Evolutionary conservation across 2,888 invertebrate genomes (phyloP).

Genomic region (Pegoplata infirma): DNA sequence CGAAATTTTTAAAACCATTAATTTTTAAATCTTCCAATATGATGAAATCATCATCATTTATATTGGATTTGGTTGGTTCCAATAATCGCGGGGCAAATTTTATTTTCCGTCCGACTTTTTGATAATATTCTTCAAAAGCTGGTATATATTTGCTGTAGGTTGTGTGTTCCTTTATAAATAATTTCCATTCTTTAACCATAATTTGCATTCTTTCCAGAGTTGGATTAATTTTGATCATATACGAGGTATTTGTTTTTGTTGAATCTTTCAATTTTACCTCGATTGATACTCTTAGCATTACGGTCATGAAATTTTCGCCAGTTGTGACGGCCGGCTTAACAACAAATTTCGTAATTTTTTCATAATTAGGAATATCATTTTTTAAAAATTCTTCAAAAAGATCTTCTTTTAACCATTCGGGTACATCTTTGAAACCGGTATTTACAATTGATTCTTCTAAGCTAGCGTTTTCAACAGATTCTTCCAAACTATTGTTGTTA

Average conservation of each 20-base stretch:
- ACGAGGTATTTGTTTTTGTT: constrained; percentile 63
- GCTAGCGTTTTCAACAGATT: neutral
- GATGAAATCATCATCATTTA: constrained; percentile 66
- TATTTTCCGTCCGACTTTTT: constrained; percentile 62
- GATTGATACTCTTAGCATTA: constrained; percentile 67
- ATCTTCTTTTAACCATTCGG: constrained; percentile 60
- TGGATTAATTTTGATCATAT: constrained; percentile 69
- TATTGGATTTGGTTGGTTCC: constrained; percentile 27
- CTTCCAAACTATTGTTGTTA: neutral
- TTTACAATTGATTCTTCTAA: neutral
- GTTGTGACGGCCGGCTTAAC: constrained; percentile 64
- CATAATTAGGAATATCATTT: constrained; percentile 64
- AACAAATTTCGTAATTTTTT: constrained; percentile 65
- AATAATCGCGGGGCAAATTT: constrained; percentile 69
- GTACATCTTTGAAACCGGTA: constrained; percentile 9
- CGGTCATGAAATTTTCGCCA: constrained; percentile 73
- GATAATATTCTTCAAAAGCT: constrained; percentile 71
- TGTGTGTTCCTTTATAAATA: constrained; percentile 73
- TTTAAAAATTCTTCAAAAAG: constrained; percentile 67
- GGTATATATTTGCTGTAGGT: constrained; percentile 70
- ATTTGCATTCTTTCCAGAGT: constrained; percentile 58
- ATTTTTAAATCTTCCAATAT: constrained; percentile 72
- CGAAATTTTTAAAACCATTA: constrained; percentile 64
- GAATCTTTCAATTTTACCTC: constrained; percentile 67
- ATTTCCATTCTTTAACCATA: constrained; percentile 67